A percentile compares a stretch with the other conserved stretches of the same genome.
Evolutionary conservation across 2,797 vertebrate species (phyloP).

Genomic region (Limosa lapponica): DNA sequence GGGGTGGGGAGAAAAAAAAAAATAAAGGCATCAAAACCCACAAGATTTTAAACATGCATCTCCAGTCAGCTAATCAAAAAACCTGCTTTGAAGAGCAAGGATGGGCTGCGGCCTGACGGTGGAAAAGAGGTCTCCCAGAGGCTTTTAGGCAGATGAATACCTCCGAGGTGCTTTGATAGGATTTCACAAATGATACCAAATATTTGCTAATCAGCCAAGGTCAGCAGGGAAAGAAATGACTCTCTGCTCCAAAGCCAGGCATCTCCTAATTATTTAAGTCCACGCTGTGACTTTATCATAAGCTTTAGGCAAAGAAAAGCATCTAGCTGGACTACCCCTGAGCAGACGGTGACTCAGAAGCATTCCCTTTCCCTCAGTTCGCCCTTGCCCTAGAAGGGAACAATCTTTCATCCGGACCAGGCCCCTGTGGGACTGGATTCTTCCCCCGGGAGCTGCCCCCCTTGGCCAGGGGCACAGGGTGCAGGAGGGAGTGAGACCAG

Average conservation of each 20-base stretch:
- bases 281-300: slow-evolving; percentile 36
- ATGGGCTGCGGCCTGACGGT: background rate
- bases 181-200: slow-evolving; percentile 50
- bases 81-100: slow-evolving; percentile 50
- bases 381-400: background rate
- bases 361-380: background rate
- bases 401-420: background rate
- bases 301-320: slow-evolving; percentile 23
- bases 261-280: slow-evolving; percentile 60
- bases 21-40: background rate
- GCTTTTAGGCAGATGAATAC: slow-evolving; percentile 36
- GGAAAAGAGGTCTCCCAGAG: background rate
- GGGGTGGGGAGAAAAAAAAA: background rate
- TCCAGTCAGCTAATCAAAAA: slow-evolving; percentile 56
- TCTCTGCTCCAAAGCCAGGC: slow-evolving; percentile 11
- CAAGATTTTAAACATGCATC: slow-evolving; percentile 27
- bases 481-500: background rate
- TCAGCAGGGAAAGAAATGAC: slow-evolving; percentile 20
- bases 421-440: background rate
- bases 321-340: background rate
- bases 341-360: background rate
- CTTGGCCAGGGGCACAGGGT: background rate
- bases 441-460: background rate
- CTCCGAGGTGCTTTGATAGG: slow-evolving; percentile 43
- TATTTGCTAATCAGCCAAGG: slow-evolving; percentile 61